Percentiles rank a stretch among this genome's conserved stretches.
Conservation (phyloP, 2,888 invertebrate species). For the Taenaris catops region DNA sequence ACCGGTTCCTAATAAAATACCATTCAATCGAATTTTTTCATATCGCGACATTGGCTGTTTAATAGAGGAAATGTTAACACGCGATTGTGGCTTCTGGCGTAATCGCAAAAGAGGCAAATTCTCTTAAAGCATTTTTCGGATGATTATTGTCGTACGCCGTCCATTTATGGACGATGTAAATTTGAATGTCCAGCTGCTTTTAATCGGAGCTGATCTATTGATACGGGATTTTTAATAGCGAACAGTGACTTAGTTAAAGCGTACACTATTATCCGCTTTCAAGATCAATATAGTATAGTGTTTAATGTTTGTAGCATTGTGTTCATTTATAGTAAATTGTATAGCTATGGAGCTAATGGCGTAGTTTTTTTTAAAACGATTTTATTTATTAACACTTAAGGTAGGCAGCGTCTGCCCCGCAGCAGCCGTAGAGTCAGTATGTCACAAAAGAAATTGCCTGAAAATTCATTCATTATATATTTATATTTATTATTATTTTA, state of each 20-base stretch:
- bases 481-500: no score
- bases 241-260: slow-evolving; percentile 22
- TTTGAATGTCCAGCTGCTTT: slow-evolving; percentile 57
- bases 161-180: slow-evolving; percentile 33
- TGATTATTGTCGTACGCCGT: slow-evolving; percentile 16
- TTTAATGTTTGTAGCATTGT: slow-evolving; percentile 8
- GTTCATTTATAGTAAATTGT: slow-evolving; percentile 6
- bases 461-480: no score
- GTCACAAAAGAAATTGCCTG: no score
- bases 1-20: slow-evolving; percentile 68
- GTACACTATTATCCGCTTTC: slow-evolving; percentile 24
- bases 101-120: slow-evolving; percentile 6
- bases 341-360: slow-evolving; percentile 2
- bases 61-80: slow-evolving; percentile 14
- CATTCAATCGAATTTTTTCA: slow-evolving; percentile 67
- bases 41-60: slow-evolving; percentile 31
- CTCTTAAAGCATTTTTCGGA: background rate
- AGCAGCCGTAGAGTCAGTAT: no score
- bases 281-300: slow-evolving; percentile 1
- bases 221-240: slow-evolving; percentile 40
- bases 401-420: no score
- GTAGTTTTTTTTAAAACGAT: slow-evolving; percentile 10
- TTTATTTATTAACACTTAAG: slow-evolving; percentile 18
- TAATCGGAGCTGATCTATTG: slow-evolving; percentile 51
- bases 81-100: slow-evolving; percentile 26